These are phyloP conservation scores for Nothocercus julius DNA, from an alignment of 2,113 vertebrate species.

Conservation along the genomic window DNA sequence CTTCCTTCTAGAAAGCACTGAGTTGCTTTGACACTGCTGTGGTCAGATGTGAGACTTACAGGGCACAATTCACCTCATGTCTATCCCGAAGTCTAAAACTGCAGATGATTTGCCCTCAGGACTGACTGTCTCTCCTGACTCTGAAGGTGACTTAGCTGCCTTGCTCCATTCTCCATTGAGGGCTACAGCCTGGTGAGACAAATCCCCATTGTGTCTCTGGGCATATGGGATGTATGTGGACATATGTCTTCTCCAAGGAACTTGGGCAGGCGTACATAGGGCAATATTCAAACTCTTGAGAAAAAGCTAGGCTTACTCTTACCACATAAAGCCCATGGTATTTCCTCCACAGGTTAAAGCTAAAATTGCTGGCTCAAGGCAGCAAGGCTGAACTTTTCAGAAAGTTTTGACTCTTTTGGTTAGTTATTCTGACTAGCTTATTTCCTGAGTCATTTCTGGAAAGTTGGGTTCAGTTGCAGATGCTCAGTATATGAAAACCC, in stretches of 20 bases:
- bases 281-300: background rate
- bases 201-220: background rate
- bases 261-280: background rate
- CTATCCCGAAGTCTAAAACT: background rate
- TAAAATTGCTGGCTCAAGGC: background rate
- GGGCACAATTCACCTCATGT: background rate
- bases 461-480: background rate
- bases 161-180: background rate
- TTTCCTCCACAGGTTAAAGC: background rate
- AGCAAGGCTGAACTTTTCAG: background rate
- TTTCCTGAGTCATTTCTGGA: background rate
- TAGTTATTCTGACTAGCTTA: background rate
- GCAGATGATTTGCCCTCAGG: background rate
- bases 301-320: background rate
- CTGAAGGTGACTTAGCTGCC: background rate
- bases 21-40: background rate
- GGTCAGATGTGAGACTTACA: background rate
- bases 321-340: rapidly evolving
- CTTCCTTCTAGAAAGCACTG: background rate
- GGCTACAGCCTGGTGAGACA: background rate
- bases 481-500: background rate
- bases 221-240: rapidly evolving
- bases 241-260: background rate
- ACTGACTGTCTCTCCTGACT: background rate
- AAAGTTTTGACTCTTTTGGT: background rate